Evolutionary conservation across 2,113 vertebrate species (phyloP).

Genomic region (Neofelis nebulosa): DNA sequence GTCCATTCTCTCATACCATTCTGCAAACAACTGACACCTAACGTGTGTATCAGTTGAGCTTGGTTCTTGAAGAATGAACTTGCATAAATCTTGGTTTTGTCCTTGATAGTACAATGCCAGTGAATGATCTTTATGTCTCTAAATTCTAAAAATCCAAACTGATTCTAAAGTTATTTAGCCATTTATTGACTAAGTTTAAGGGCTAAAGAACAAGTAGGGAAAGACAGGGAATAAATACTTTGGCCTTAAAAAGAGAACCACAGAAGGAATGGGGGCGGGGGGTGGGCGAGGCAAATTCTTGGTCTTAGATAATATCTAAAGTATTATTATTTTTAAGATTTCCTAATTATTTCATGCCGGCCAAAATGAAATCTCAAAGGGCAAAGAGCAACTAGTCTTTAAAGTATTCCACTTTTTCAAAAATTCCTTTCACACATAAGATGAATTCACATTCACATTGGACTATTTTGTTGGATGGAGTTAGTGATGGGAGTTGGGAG

Average conservation of each 20-base stretch:
- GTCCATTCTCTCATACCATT: neutral
- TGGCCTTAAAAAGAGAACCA: constrained; percentile 24
- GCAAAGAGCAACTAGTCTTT: neutral
- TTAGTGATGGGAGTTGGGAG: neutral
- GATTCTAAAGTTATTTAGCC: neutral
- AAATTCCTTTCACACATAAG: neutral
- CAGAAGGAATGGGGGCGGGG: neutral
- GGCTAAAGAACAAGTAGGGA: neutral
- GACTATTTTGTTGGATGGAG: neutral
- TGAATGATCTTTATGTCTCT: neutral
- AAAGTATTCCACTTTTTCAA: neutral
- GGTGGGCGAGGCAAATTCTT: neutral
- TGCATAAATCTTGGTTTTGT: neutral
- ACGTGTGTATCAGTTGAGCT: neutral
- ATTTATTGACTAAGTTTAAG: neutral
- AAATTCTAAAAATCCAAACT: rapidly evolving
- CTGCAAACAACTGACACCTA: neutral
- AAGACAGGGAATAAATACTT: neutral
- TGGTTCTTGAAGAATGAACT: neutral
- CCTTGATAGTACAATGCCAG: neutral
- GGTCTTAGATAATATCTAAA: neutral
- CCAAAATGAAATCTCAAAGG: neutral
- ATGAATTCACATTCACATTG: neutral
- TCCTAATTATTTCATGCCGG: neutral
- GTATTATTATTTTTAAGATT: neutral